These are phyloP conservation scores for Malurus alboscapulatus DNA, from an alignment of 2,113 vertebrate species.

Conservation along the genomic window DNA sequence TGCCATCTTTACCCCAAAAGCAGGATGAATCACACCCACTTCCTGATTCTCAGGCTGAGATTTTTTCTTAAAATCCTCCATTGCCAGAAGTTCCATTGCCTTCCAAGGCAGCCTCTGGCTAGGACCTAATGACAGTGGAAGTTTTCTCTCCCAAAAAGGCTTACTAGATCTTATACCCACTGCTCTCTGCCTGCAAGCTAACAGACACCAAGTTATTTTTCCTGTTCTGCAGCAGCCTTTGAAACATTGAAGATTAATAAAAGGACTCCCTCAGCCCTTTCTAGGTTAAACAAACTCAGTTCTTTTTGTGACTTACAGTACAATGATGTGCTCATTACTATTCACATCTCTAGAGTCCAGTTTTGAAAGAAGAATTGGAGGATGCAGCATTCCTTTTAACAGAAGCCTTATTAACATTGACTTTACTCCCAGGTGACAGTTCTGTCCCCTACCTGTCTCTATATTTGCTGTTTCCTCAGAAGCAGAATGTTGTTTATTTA, in stretches of 20 bases:
- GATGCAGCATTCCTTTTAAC: background rate
- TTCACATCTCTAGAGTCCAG: background rate
- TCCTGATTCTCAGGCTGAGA: background rate
- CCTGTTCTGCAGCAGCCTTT: background rate
- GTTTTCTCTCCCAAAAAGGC: background rate
- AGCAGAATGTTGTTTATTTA: background rate
- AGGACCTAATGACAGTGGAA: background rate
- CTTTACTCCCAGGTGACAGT: background rate
- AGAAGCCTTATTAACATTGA: background rate
- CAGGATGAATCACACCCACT: background rate
- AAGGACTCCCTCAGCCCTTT: background rate
- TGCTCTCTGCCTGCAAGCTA: background rate
- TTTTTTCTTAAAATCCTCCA: background rate
- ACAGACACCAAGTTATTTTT: background rate
- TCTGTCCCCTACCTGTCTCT: background rate
- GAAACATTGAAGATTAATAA: background rate
- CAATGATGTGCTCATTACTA: rapidly evolving
- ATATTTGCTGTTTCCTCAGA: background rate
- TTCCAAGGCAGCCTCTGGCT: background rate
- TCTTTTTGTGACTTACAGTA: background rate
- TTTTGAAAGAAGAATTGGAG: background rate
- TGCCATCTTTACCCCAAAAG: background rate
- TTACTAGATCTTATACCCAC: background rate
- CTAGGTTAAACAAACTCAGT: background rate
- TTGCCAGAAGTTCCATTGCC: background rate